Base-by-base conservation (phyloP, 2,113 vertebrate species). In the Coryphaenoides rupestris region DNA sequence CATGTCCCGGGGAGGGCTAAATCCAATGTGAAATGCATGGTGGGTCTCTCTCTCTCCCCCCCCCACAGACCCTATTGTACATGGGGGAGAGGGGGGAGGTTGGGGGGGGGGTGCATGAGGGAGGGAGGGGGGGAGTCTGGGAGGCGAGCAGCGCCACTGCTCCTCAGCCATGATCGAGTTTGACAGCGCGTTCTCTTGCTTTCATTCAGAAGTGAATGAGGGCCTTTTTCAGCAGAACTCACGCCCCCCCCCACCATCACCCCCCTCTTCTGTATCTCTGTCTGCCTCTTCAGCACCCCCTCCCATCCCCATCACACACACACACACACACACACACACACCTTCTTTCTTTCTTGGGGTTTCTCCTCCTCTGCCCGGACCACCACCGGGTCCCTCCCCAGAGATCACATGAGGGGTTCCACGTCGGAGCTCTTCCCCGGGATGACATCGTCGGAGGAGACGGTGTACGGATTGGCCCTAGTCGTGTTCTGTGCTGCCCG, bases 11-110 rank as follows among this genome's bases (percentile, higher is more conserved):
- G 85, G 94, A 93, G 93, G 96, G 94, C 94, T 95, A 96, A 96
- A 98, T 98, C 96, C 94, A 95, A 97, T 97, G 94, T 95, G 95
- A 97, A 96, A 96, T 98, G 94, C 96, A 93, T 96, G 91, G 93
- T 90, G 90, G 93, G 92, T 95, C 92, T n/a, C n/a, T n/a, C n/a
- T n/a, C n/a, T n/a, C n/a, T n/a, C n/a, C n/a, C n/a, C n/a, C n/a
- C 89, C 89, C 89, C 90, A 4, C 92, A 92, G 93, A 94, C 86
- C 82, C 86, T 83, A 88, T 99, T 99, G 96, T 98, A 94, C 76
- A 68, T 75, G 75, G 84, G 77, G 82, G 50, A 16, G 50, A 14
- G 15, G 49, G 49, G 49, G 26, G 26, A 28, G n/a, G n/a, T n/a
- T n/a, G n/a, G n/a, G n/a, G n/a, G n/a, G n/a, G n/a, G n/a, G n/a